phyloP scores from a whole-genome alignment of 1,140 invertebrate genomes.

The Trichomalopsis sarcophagae region DNA sequence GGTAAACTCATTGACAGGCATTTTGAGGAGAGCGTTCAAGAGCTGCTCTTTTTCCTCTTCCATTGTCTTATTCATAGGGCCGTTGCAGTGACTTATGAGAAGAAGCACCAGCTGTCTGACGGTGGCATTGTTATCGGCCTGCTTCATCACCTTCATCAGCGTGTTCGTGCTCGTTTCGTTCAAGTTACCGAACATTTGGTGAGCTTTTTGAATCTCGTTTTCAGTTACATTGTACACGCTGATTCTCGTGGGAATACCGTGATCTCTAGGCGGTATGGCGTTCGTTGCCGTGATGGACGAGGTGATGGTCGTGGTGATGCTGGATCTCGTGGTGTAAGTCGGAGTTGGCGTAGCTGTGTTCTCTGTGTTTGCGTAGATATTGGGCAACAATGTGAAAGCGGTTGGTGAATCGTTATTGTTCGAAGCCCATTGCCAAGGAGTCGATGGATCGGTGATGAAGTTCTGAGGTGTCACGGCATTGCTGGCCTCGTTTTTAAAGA shows the following conservation, averaged over 20 bases:
- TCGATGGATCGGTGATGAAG: slow-evolving; percentile 59
- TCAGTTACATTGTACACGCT: slow-evolving; percentile 67
- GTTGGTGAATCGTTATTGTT: slow-evolving; percentile 69
- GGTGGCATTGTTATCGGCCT: slow-evolving; percentile 84
- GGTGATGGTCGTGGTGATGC: slow-evolving; percentile 64
- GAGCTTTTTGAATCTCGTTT: slow-evolving; percentile 78
- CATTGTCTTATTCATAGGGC: slow-evolving; percentile 78
- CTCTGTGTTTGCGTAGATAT: slow-evolving; percentile 56
- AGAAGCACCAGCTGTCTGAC: slow-evolving; percentile 84
- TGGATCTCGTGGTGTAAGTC: slow-evolving; percentile 61
- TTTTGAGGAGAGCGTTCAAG: slow-evolving; percentile 80
- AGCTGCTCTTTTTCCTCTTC: slow-evolving; percentile 80
- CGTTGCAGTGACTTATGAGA: slow-evolving; percentile 85
- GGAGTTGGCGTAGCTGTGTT: slow-evolving; percentile 64
- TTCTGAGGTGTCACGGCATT: slow-evolving; percentile 60
- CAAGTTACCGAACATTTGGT: slow-evolving; percentile 83
- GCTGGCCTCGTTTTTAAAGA: slow-evolving; percentile 52
- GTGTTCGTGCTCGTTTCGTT: slow-evolving; percentile 84
- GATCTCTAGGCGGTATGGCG: slow-evolving; percentile 46
- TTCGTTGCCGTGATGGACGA: slow-evolving; percentile 64
- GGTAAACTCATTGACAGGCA: slow-evolving; percentile 74
- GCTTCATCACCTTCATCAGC: slow-evolving; percentile 86
- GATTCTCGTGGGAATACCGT: slow-evolving; percentile 44
- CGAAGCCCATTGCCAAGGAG: slow-evolving; percentile 65
- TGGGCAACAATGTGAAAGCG: slow-evolving; percentile 68